Evolutionary conservation across 2,888 invertebrate genomes (phyloP).

Genomic region (Agrotis segetum): DNA sequence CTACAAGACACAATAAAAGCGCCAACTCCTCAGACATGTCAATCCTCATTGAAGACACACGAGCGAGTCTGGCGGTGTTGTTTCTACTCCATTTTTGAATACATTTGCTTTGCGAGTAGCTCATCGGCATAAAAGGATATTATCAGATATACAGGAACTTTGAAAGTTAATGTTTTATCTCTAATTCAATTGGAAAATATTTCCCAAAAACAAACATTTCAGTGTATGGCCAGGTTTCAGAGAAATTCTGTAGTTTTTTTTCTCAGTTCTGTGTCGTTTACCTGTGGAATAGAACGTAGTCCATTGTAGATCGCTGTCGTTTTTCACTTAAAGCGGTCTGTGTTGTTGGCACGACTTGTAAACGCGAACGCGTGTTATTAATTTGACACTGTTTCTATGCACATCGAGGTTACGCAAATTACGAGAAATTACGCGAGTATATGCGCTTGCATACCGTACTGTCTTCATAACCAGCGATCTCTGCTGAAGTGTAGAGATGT

Average conservation of each 20-base stretch:
- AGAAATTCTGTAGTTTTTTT: not conserved
- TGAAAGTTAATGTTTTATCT: slow-evolving; percentile 2
- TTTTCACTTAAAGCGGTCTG: slow-evolving; percentile 32
- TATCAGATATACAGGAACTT: not conserved
- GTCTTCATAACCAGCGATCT: slow-evolving; percentile 15
- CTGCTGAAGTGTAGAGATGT: slow-evolving; percentile 15
- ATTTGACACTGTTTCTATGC: slow-evolving; percentile 71
- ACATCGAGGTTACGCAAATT: slow-evolving; percentile 53
- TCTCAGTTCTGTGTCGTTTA: slow-evolving; percentile 3
- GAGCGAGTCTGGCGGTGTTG: slow-evolving; percentile 6
- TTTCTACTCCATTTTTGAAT: slow-evolving; percentile 16
- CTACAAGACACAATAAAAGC: slow-evolving; percentile 14
- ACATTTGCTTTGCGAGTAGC: not conserved
- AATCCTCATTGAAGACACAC: slow-evolving; percentile 29
- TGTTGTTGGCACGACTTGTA: slow-evolving; percentile 51
- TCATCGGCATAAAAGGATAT: not conserved
- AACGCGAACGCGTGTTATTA: slow-evolving; percentile 66
- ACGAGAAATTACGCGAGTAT: slow-evolving; percentile 51
- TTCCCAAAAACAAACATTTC: not conserved
- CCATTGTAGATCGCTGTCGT: slow-evolving; percentile 18
- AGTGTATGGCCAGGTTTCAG: not conserved
- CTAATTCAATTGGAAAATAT: not conserved
- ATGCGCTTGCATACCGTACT: slow-evolving; percentile 14
- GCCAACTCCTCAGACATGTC: slow-evolving; percentile 22
- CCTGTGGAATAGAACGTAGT: not conserved